Evolutionary conservation across 2,113 vertebrate genomes (phyloP).

Genomic region (Carassius carassius): DNA sequence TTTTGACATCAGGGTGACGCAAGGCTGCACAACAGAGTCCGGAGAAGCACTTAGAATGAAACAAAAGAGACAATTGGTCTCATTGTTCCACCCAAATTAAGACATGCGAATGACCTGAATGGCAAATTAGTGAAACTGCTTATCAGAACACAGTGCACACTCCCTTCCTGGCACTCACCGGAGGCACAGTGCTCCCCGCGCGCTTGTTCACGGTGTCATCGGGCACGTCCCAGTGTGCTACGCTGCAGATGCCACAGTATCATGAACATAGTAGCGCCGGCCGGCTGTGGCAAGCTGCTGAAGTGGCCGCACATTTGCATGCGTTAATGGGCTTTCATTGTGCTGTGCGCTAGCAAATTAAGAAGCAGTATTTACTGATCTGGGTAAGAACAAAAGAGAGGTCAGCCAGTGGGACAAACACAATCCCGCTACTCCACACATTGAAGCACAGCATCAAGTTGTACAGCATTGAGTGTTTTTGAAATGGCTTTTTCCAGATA

Average conservation of each 20-base stretch:
- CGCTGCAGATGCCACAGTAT: conserved; percentile 40
- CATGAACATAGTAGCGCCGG: not conserved
- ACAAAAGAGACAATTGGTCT: conserved; percentile 11
- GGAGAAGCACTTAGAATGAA: not conserved
- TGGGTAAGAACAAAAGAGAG: conserved; percentile 21
- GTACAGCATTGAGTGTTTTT: not conserved
- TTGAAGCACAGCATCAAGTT: not conserved
- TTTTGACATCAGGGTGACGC: not conserved
- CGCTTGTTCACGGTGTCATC: not conserved
- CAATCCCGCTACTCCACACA: conserved; percentile 8
- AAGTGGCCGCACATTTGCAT: conserved; percentile 49
- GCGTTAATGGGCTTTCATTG: conserved; percentile 41
- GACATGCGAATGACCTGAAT: not conserved
- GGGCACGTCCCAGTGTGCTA: not conserved
- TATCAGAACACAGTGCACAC: conserved; percentile 10
- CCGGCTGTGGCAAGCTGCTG: conserved; percentile 9
- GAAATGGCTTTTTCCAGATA: not conserved
- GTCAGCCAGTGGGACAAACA: conserved; percentile 30
- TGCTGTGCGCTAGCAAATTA: conserved; percentile 15
- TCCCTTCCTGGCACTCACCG: conserved; percentile 9
- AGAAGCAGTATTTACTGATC: conserved; percentile 37
- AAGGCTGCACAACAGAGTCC: not conserved
- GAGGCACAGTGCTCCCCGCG: not conserved
- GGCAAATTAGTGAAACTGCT: conserved; percentile 29
- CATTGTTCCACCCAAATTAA: conserved; percentile 25